phyloP scores from a whole-genome alignment of 1,140 invertebrate species.

The Drosophila pallidifrons region DNA sequence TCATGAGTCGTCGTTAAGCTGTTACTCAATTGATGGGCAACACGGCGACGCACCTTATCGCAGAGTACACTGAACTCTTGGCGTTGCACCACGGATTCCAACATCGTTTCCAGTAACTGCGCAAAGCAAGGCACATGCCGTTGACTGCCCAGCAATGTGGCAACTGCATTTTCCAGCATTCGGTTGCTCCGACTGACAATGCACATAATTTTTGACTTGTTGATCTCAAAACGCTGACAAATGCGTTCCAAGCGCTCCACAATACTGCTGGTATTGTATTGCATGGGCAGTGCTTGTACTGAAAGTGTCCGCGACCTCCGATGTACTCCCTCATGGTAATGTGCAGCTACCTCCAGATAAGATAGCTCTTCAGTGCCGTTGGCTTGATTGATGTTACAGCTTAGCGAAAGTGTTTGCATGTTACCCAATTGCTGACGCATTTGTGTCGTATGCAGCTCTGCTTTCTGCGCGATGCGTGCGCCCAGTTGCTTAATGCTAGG shows the following conservation, averaged over 20 bases:
- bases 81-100: slow-evolving; percentile 26
- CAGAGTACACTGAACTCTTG: slow-evolving; percentile 21
- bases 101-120: slow-evolving; percentile 24
- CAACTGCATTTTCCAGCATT: slow-evolving; percentile 35
- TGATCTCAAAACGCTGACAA: slow-evolving; percentile 49
- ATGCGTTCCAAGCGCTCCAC: slow-evolving; percentile 40
- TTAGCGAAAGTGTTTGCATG: slow-evolving; percentile 33
- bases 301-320: slow-evolving; percentile 24
- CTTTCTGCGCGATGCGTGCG: slow-evolving; percentile 21
- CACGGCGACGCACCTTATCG: slow-evolving; percentile 35
- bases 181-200: slow-evolving; percentile 30
- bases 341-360: slow-evolving; percentile 42
- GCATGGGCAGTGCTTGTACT: slow-evolving; percentile 26
- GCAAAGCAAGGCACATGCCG: slow-evolving; percentile 51
- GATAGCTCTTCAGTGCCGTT: background rate
- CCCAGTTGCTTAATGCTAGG: slow-evolving; percentile 34
- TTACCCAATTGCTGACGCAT: slow-evolving; percentile 26
- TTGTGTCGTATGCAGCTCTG: slow-evolving; percentile 6
- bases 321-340: slow-evolving; percentile 39
- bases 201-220: slow-evolving; percentile 48
- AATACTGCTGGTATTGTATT: slow-evolving; percentile 32
- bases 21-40: background rate
- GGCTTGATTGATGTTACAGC: slow-evolving; percentile 29
- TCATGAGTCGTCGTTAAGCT: background rate
- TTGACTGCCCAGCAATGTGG: slow-evolving; percentile 32